A percentile compares a stretch with the other conserved stretches of the same genome.
Conservation (phyloP, 35 echinoderm and acorn worm genomes). For the Lytechinus pictus region DNA sequence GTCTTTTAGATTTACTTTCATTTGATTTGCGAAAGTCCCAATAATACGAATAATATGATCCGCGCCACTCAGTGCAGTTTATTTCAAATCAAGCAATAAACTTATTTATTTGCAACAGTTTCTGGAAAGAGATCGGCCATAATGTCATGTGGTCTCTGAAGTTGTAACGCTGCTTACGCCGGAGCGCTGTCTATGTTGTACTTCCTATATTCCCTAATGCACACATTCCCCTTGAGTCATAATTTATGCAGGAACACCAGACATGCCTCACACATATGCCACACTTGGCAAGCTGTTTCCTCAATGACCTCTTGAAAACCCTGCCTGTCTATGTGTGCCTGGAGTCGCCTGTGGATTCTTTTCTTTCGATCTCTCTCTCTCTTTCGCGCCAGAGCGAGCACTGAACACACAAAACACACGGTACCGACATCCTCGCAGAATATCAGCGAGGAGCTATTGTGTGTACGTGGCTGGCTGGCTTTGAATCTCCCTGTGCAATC, state of each 20-base stretch:
- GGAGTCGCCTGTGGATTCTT: neutral
- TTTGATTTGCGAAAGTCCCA: no score
- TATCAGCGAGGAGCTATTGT: neutral
- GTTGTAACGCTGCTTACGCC: no score
- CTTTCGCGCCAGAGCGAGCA: constrained; percentile 21
- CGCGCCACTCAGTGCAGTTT: no score
- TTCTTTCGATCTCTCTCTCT: neutral
- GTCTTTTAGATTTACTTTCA: no score
- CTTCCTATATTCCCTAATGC: neutral
- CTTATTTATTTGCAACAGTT: no score
- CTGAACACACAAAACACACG: constrained; percentile 42
- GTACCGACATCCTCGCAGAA: constrained; percentile 30
- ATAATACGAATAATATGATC: no score
- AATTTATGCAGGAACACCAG: constrained; percentile 45
- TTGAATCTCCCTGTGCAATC: neutral
- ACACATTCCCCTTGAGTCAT: neutral
- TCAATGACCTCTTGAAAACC: constrained; percentile 50
- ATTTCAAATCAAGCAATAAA: no score
- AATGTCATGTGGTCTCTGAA: no score
- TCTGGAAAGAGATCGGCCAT: no score
- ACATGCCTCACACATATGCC: constrained; percentile 30
- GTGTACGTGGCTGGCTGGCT: neutral
- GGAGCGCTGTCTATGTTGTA: neutral
- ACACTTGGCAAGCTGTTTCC: constrained; percentile 51
- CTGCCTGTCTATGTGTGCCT: constrained; percentile 16